phyloP scores from a whole-genome alignment of 1,140 invertebrate genomes.

The Achatina immaculata region DNA sequence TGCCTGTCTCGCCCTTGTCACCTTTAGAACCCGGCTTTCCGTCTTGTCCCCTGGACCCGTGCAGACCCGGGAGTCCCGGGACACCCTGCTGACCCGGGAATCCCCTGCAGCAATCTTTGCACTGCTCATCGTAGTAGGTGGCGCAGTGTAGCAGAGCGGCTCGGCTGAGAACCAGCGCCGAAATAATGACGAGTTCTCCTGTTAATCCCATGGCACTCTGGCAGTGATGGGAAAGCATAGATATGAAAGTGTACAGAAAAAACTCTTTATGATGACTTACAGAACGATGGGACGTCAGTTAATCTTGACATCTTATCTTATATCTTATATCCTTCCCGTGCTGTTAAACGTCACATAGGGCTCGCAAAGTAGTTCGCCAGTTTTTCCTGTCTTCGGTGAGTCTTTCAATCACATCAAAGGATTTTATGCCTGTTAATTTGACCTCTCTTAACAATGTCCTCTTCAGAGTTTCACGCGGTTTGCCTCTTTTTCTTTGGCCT shows the following conservation, averaged over 20 bases:
- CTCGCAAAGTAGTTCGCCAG: too few species aligned
- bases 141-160: background rate
- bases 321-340: too few species aligned
- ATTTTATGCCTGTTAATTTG: too few species aligned
- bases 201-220: background rate
- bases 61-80: constrained; percentile 58
- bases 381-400: too few species aligned
- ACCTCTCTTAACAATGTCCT: too few species aligned
- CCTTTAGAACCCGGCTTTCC: constrained; percentile 57
- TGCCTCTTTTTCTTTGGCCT: too few species aligned
- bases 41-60: constrained; percentile 54
- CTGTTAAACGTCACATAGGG: too few species aligned
- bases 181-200: background rate
- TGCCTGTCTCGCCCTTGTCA: constrained; percentile 51
- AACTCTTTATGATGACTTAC: background rate
- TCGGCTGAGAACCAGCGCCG: background rate
- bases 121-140: constrained; percentile 30
- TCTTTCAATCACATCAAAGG: too few species aligned
- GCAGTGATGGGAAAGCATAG: background rate
- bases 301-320: too few species aligned
- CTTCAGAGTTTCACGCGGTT: too few species aligned
- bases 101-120: constrained; percentile 50
- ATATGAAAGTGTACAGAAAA: background rate
- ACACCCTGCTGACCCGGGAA: constrained; percentile 52
- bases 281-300: background rate